phyloP scores from a whole-genome alignment of 2,888 invertebrate genomes.

The Euzophera pinguis region DNA sequence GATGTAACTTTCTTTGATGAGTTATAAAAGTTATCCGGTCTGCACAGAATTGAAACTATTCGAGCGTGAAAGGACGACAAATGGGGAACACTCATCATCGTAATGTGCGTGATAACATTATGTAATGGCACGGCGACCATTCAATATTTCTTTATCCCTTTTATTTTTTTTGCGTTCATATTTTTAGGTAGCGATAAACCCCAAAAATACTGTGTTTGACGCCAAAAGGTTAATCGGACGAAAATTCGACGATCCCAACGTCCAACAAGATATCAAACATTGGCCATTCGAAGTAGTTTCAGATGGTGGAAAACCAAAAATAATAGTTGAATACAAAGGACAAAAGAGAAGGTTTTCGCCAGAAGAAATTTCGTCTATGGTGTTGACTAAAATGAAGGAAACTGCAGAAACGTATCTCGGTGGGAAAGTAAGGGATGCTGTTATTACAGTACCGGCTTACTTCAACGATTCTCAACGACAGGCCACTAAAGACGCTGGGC shows the following conservation, averaged over 20 bases:
- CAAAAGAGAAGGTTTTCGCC: constrained; percentile 88
- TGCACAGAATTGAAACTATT: constrained; percentile 8
- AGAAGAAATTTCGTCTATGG: constrained; percentile 93
- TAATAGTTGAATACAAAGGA: constrained; percentile 86
- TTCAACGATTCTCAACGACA: constrained; percentile 91
- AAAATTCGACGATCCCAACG: constrained; percentile 86
- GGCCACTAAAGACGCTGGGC: constrained; percentile 94
- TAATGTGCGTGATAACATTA: constrained; percentile 6
- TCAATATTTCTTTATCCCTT: not conserved
- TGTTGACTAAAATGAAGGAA: constrained; percentile 91
- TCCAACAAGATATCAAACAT: constrained; percentile 90
- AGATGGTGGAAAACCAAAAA: constrained; percentile 86
- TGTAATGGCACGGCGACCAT: constrained; percentile 1
- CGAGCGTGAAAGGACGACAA: constrained; percentile 12
- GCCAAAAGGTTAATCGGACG: constrained; percentile 92
- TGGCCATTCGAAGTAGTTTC: constrained; percentile 89
- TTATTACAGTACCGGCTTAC: constrained; percentile 91
- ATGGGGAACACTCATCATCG: constrained; percentile 6
- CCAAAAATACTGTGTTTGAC: constrained; percentile 89
- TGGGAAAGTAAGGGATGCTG: constrained; percentile 85
- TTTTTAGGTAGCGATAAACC: constrained; percentile 87
- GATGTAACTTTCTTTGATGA: constrained; percentile 7
- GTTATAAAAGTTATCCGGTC: constrained; percentile 7
- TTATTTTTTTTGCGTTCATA: not conserved
- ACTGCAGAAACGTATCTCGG: constrained; percentile 89